Evolutionary conservation across 2,888 invertebrate species (phyloP), one percentile per base, ranked within the genome.

Genomic region (Gerris lacustris): DNA sequence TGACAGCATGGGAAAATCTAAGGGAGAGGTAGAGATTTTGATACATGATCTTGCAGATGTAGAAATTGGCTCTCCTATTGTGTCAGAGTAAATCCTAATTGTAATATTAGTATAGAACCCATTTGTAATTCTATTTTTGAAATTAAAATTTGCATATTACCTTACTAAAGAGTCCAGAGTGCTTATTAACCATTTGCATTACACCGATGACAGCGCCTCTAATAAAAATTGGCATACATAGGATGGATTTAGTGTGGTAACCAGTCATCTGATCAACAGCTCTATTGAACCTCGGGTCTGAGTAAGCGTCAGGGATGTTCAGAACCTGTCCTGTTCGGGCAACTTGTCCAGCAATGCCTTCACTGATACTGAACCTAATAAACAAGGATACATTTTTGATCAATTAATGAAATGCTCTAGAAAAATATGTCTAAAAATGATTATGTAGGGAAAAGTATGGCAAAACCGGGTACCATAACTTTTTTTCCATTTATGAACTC

Each of bases 191-290:
- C 92, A 93, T 93, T 81, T 94, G 92, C 0, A 93, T 91, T 0
- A 93, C 92, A 2, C 91, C 92, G 72, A 93, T 92, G 7, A 92
- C 86, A 73, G 83, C 85, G 55, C 88, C 88, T 72, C 90, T 82
- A 18, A 90, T 91, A 80, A 88, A 91, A 64, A 94, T 89, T 0
- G 93, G 94, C 92, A 93, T 92, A 79, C 92, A 92, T 0, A 93
- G 84, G 64, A 93, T 91, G 44, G 87, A 87, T 74, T 86, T 84
- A 0, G 92, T 92, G 75, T 83, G 85, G 76, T 87, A 88, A 0
- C 87, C 88, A 2, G 88, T 88, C 4, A 85, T 80, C 77, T 87
- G 86, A 77, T 89, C 88, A 0, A 88, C 85, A 44, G 85, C 84
- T 67, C 88, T 84, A 79, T 92, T 91, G 79, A 92, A 92, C 73